Conservation (phyloP, 1,140 invertebrate genomes). For the Riptortus pedestris region DNA sequence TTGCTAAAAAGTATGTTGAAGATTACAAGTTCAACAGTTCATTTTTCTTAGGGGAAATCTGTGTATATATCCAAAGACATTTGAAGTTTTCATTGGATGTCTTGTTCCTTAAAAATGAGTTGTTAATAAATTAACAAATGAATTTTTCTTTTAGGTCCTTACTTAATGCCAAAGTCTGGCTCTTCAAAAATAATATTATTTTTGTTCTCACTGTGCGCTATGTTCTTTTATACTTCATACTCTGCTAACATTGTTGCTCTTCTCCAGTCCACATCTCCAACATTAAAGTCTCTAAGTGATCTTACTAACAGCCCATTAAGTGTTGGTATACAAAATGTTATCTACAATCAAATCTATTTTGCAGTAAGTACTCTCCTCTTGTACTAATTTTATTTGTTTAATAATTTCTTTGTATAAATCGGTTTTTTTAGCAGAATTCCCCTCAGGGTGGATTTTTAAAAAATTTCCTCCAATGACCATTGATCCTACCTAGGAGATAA, state of each 20-base stretch:
- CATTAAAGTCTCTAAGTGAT: conserved; percentile 49
- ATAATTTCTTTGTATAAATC: background rate
- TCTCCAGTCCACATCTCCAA: conserved; percentile 50
- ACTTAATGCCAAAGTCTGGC: conserved; percentile 35
- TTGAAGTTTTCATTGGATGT: too few relatives aligned
- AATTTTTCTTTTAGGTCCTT: too few relatives aligned
- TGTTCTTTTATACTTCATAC: conserved; percentile 58
- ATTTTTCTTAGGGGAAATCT: too few relatives aligned
- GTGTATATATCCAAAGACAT: too few relatives aligned
- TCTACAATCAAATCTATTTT: conserved; percentile 51
- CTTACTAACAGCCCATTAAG: conserved; percentile 48
- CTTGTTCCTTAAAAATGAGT: too few relatives aligned
- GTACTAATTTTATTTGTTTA: background rate
- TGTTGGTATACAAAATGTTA: conserved; percentile 48
- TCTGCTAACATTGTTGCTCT: conserved; percentile 61
- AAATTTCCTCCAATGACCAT: too few relatives aligned
- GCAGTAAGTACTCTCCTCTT: conserved; percentile 37
- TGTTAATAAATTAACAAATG: too few relatives aligned
- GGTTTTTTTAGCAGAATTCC: too few relatives aligned
- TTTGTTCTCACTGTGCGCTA: conserved; percentile 46
- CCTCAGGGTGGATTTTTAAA: too few relatives aligned
- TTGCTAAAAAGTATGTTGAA: too few relatives aligned
- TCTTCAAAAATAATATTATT: conserved; percentile 44
- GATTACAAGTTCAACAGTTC: too few relatives aligned
- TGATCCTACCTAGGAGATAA: too few relatives aligned